A percentile compares a stretch with the other conserved stretches of the same genome.
Conservation (phyloP, 2,797 vertebrate species). For the Spea hammondii region DNA sequence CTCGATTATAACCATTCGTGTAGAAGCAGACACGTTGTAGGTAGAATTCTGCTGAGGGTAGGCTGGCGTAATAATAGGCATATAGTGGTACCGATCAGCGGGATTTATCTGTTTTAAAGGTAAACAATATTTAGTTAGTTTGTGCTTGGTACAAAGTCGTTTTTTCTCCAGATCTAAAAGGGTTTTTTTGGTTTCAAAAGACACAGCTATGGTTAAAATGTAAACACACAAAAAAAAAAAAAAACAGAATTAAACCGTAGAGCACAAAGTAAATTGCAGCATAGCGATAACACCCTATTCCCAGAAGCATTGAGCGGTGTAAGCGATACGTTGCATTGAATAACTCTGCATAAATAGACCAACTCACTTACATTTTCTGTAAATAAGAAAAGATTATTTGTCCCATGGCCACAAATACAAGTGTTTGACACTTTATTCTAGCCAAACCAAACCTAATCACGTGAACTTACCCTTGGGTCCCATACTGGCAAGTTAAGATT, state of each 20-base stretch:
- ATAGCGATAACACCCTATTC: too few species aligned
- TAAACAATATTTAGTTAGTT: slow-evolving; percentile 62
- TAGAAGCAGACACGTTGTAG: slow-evolving; percentile 87
- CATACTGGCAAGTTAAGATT: slow-evolving; percentile 87
- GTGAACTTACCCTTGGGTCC: slow-evolving; percentile 83
- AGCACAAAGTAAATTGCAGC: too few species aligned
- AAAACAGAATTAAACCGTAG: too few species aligned
- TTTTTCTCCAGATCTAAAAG: too few species aligned
- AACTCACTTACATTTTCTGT: too few species aligned
- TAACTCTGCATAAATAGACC: too few species aligned
- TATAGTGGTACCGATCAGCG: slow-evolving; percentile 87
- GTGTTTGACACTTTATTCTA: background rate
- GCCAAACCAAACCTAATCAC: background rate
- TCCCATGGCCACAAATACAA: too few species aligned
- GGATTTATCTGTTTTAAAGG: slow-evolving; percentile 81
- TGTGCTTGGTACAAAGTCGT: too few species aligned
- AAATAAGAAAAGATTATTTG: too few species aligned
- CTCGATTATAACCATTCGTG: slow-evolving; percentile 83
- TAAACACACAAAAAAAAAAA: too few species aligned
- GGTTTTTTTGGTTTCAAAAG: background rate
- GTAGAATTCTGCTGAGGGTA: slow-evolving; percentile 92
- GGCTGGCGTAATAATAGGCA: slow-evolving; percentile 92
- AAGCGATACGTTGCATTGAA: too few species aligned
- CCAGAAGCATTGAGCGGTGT: too few species aligned
- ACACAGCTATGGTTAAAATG: background rate